Conservation (phyloP, 2,888 invertebrate species). For the Zele albiditarsus region DNA sequence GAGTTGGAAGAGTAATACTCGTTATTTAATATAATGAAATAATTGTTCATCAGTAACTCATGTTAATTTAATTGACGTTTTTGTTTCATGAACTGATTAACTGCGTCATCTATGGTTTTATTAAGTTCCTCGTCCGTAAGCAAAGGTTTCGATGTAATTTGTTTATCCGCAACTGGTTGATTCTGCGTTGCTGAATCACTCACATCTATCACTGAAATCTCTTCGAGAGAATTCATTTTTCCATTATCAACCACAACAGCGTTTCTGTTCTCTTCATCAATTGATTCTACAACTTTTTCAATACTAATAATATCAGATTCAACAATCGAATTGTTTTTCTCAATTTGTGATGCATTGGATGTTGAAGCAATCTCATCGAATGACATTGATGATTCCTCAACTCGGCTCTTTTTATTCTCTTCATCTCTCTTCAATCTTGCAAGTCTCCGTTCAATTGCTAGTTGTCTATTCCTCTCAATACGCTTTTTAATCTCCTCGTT, state of each 20-base stretch:
- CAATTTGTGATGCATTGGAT: not conserved
- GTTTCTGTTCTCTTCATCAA: slow-evolving; percentile 8
- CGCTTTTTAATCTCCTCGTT: slow-evolving; percentile 32
- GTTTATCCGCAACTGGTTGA: not conserved
- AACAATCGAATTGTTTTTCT: not conserved
- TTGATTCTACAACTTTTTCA: not conserved
- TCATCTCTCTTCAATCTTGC: slow-evolving; percentile 16
- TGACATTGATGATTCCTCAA: not conserved
- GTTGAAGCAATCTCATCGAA: not conserved
- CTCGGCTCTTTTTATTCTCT: slow-evolving; percentile 15
- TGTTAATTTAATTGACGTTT: slow-evolving; percentile 22
- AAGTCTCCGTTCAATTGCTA: slow-evolving; percentile 78
- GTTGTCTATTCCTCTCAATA: slow-evolving; percentile 79
- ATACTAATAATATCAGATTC: not conserved
- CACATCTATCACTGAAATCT: not conserved
- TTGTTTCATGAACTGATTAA: slow-evolving; percentile 46
- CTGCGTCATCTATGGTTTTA: slow-evolving; percentile 48
- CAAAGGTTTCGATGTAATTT: not conserved
- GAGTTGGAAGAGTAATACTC: not conserved
- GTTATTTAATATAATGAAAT: slow-evolving; percentile 8
- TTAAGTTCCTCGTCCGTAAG: slow-evolving; percentile 48
- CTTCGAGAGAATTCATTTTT: not conserved
- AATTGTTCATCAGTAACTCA: slow-evolving; percentile 30
- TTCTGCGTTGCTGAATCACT: not conserved
- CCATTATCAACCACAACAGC: not conserved